Percentiles rank a stretch among this genome's conserved stretches.
Conservation (phyloP, 1,140 invertebrate genomes). For the Drosophila malerkotliana region DNA sequence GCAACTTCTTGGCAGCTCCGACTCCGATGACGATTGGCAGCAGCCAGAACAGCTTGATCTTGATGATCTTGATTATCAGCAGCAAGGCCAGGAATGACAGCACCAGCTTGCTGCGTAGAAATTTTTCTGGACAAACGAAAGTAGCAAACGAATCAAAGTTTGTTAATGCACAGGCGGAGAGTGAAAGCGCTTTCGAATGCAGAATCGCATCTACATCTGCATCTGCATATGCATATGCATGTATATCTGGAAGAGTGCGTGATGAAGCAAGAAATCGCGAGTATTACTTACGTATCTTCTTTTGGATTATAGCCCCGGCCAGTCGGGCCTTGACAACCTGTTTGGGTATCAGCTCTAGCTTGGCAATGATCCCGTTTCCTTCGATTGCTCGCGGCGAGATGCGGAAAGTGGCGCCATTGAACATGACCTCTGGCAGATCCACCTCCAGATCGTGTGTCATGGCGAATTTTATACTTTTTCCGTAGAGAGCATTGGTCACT, state of each 20-base stretch:
- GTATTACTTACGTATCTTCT: constrained; percentile 89
- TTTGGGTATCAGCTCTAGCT: constrained; percentile 88
- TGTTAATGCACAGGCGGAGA: constrained; percentile 40
- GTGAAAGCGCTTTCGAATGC: constrained; percentile 53
- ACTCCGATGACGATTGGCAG: constrained; percentile 90
- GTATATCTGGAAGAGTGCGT: constrained; percentile 4
- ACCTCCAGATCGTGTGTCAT: constrained; percentile 90
- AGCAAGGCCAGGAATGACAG: constrained; percentile 89
- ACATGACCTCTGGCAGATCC: constrained; percentile 88
- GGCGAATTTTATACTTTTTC: constrained; percentile 89
- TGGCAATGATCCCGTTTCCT: constrained; percentile 89
- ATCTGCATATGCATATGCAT: not conserved
- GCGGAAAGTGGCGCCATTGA: constrained; percentile 88
- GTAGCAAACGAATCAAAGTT: constrained; percentile 44
- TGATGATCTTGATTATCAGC: constrained; percentile 91
- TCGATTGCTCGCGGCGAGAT: constrained; percentile 89
- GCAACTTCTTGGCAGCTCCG: constrained; percentile 91
- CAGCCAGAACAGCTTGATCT: constrained; percentile 90
- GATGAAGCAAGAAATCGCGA: constrained; percentile 8
- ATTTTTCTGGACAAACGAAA: constrained; percentile 87
- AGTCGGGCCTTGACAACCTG: constrained; percentile 76
- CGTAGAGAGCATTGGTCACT: constrained; percentile 88
- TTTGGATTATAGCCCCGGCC: constrained; percentile 88
- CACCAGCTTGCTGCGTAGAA: constrained; percentile 90
- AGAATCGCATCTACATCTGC: constrained; percentile 14